A percentile compares a stretch with the other conserved stretches of the same genome.
Conservation (phyloP, 2,888 invertebrate genomes). For the Hipparchia semele region DNA sequence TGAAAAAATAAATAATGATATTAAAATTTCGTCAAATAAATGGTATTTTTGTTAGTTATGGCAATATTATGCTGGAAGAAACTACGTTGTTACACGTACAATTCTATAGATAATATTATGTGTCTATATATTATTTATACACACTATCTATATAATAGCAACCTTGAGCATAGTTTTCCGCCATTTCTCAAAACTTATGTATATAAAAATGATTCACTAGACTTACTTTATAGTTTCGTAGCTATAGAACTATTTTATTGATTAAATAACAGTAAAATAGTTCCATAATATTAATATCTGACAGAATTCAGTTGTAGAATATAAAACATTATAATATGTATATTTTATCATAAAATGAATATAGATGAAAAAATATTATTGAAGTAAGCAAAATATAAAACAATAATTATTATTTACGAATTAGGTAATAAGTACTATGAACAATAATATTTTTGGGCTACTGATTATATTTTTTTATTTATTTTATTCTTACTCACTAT, state of each 20-base stretch:
- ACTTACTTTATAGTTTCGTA: constrained; percentile 4
- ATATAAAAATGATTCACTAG: constrained; percentile 20
- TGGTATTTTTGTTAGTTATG: constrained; percentile 2
- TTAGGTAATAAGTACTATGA: background rate
- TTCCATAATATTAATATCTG: background rate
- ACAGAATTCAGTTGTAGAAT: background rate
- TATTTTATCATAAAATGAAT: background rate
- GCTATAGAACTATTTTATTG: background rate
- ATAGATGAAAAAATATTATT: constrained; percentile 3
- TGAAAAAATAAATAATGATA: no score
- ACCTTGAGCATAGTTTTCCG: constrained; percentile 65
- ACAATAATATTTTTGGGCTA: constrained; percentile 16
- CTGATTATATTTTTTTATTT: constrained; percentile 12
- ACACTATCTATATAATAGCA: constrained; percentile 44
- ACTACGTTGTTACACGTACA: constrained; percentile 39
- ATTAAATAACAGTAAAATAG: constrained; percentile 5
- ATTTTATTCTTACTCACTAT: constrained; percentile 61
- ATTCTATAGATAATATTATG: constrained; percentile 40
- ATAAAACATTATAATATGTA: background rate
- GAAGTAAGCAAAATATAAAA: background rate
- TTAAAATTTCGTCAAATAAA: no score
- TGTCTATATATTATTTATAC: constrained; percentile 32
- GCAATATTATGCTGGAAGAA: constrained; percentile 9
- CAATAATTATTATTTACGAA: background rate
- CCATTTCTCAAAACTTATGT: constrained; percentile 35